Evolutionary conservation across 2,797 vertebrate genomes (phyloP), one percentile per base, ranked within the genome.

Genomic region (Euthynnus affinis): DNA sequence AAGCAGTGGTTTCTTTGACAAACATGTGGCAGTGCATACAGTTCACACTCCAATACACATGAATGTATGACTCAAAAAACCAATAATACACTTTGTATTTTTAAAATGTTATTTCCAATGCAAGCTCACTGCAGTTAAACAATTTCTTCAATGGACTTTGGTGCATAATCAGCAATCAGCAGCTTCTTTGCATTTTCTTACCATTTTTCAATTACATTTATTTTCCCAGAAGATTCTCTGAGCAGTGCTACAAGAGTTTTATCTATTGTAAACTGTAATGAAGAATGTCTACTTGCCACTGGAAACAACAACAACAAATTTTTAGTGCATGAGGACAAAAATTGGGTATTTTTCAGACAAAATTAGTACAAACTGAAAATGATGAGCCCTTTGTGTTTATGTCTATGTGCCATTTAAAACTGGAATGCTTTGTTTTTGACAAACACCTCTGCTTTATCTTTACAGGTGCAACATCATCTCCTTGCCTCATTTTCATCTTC

Each of bases 401-500:
- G 46, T 20, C 10, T 37, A 10, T 49, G 46, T 49, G 46, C 9
- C 37, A 37, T 37, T 37, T 37, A 37, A 37, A 3, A 37, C 37
- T 37, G 37, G 8, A 37, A 37, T 29, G 22, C 25, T 29, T 13
- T 22, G 27, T 37, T 71, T 58, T 57, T 61, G 14, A 61, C 34
- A 23, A 23, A 46, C 37, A 13, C 34, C 63, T 60, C 20, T 4
- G 72, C 44, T 75, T 23, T 64, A 4, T 62, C 15, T 3, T 91
- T 80, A 42, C 92, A 99, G 98, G 98, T 90, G 98, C 98, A 77
- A 99, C 98, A 0, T 99, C 98, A 0, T 98, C 98, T 81, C 98
- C 98, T 0, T 99, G 98, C 90, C 97, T 99, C 88, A 99, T 99
- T 91, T 99, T 99, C 94, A 99, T 99, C 93, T 99, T 99, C 88